Evolutionary conservation across 2,113 vertebrate genomes (phyloP), one percentile per base, ranked within the genome.

Genomic region (Laterallus jamaicensis): DNA sequence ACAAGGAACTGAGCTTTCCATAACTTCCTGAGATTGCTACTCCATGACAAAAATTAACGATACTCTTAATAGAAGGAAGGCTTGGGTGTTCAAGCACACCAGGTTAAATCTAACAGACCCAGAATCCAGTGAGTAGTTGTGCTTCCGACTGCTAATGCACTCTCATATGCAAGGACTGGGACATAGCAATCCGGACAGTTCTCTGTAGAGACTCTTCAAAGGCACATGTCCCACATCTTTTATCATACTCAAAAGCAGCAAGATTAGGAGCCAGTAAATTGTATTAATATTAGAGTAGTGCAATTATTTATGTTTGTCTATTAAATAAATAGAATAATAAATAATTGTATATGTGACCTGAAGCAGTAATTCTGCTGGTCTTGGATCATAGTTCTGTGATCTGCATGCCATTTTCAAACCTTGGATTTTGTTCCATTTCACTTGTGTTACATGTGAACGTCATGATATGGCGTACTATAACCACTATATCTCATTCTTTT

Each of bases 261-360:
- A 71, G 42, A 75, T 5, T 85, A 75, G 11, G 18, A 42, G 67
- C 66, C 17, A 71, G 79, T 18, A 68, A 92, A 76, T 31, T 4
- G 0, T 39, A n/a, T 55, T 54, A 79, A 86, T 2, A 5, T 59
- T 67, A 76, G 15, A 81, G 26, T 86, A 59, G 2, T 50, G 4
- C 47, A 82, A 70, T 70, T 71, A 55, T 90, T 91, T 83, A 82
- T 60, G 12, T 52, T 82, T 84, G 11, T 66, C 19, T 78, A 54
- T 87, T 58, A 79, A 60, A 21, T 60, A 55, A 93, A 70, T 12
- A 81, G 87, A 95, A 58, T 35, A 59, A 44, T 62, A 82, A 86
- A 80, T 25, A 35, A 73, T n/a, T 68, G 14, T 63, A 24, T 26
- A 66, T 40, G 80, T 64, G 14, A 66, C 39, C 25, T 56, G 69